Conservation (phyloP, 2,113 vertebrate species). For the Catharus bicknelli region DNA sequence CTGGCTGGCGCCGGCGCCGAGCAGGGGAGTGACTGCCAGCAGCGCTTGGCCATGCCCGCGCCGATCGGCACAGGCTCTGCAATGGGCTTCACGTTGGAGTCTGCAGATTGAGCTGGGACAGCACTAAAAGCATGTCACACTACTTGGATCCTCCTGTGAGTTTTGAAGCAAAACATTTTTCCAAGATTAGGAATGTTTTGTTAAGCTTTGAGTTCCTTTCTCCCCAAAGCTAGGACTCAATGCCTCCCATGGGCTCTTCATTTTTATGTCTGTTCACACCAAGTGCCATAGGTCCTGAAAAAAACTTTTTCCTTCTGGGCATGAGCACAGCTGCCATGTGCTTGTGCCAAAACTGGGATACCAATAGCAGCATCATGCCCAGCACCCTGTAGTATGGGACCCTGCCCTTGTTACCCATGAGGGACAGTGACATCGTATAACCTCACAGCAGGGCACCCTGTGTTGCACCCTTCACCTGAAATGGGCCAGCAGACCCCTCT, state of each 20-base stretch:
- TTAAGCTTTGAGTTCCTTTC: conserved; percentile 15
- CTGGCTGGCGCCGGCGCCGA: conserved; percentile 53
- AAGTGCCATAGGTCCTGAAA: not conserved
- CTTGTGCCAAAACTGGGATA: not conserved
- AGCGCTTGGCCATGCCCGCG: conserved; percentile 64
- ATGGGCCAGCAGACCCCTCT: not conserved
- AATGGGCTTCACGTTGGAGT: conserved; percentile 24
- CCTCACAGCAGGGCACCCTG: not conserved
- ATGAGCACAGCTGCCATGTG: not conserved
- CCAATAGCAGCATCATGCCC: not conserved
- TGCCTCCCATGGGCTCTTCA: not conserved
- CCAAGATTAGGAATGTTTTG: not conserved
- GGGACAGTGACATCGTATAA: fast-evolving
- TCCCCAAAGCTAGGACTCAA: not conserved
- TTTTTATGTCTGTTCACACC: not conserved
- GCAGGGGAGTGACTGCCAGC: conserved; percentile 63
- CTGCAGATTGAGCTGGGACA: not conserved
- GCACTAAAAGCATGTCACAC: not conserved
- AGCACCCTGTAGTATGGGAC: not conserved
- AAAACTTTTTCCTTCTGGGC: not conserved
- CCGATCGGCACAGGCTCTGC: conserved; percentile 22
- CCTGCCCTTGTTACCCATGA: not conserved
- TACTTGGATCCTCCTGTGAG: conserved; percentile 8
- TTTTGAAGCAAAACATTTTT: conserved; percentile 27
- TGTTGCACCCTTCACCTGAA: not conserved